Evolutionary conservation across 2,113 vertebrate species (phyloP), one percentile per base, ranked within the genome.

Genomic region (Collichthys lucidus): DNA sequence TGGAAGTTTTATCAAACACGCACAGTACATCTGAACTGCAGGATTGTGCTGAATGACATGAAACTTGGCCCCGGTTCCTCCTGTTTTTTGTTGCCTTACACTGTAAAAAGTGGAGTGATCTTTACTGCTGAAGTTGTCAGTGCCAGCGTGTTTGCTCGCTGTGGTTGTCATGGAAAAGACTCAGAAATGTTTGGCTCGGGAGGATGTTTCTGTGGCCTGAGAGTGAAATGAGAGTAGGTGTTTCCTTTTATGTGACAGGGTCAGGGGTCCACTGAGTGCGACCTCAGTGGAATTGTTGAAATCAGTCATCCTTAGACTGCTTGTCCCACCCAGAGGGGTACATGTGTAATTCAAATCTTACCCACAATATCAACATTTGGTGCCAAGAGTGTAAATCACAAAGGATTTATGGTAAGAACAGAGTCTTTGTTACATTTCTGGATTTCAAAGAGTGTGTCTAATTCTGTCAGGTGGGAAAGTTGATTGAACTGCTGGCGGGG

Each of bases 401-500:
- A 47, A 69, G 49, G 47, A 44, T 60, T 6, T 20, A 44, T 79
- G n/a, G 73, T 50, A 55, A 63, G 17, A 78, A 56, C 35, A 16
- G 10, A 56, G 15, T n/a, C 42, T 5, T 57, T 72, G 60, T 75
- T 60, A 2, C 46, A 44, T 79, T 61, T 69, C 19, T 77, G 70
- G 17, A 35, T 55, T 31, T 68, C 0, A 31, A 8, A 55, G 49
- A 17, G 12, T 77, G 24, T 62, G 26, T 73, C 20, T 66, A 11
- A 10, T 83, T 46, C 29, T 74, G 15, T 65, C 91, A 99, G 98
- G 98, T 99, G 69, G 98, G 98, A 31, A 99, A 99, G 87, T 79
- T 99, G 73, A 99, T 99, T 3, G 98, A 99, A 80, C 94, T 99
- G 67, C 87, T 99, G 87, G 98, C 98, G 1, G 98, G 98, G 78